Conservation (phyloP, 2,113 vertebrate species). For the Sturnus vulgaris region DNA sequence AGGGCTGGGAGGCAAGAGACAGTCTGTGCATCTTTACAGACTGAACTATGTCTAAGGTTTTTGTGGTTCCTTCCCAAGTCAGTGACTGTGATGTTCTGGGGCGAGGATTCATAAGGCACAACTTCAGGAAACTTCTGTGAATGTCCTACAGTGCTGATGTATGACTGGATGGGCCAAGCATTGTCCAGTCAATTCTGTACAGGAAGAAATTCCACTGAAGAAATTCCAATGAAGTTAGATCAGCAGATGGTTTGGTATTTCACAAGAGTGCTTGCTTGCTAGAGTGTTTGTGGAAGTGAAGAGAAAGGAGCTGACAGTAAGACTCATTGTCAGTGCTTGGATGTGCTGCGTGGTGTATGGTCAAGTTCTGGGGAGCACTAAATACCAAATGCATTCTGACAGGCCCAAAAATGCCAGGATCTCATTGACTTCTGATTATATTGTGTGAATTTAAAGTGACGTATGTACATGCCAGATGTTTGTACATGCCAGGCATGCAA, state of each 20-base stretch:
- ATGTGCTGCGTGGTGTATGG: neutral
- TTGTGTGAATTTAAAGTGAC: neutral
- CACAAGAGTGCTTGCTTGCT: neutral
- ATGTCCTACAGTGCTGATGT: neutral
- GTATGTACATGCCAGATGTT: neutral
- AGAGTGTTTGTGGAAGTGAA: neutral
- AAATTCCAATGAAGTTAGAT: neutral
- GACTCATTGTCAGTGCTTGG: neutral
- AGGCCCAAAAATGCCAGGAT: neutral
- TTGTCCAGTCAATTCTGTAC: neutral
- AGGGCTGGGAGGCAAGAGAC: neutral
- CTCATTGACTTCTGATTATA: neutral
- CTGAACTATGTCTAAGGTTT: neutral
- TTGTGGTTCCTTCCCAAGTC: neutral
- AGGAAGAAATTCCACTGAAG: neutral
- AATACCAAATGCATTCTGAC: neutral
- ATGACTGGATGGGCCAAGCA: rapidly evolving
- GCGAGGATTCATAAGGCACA: neutral
- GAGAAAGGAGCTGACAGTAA: neutral
- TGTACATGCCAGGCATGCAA: neutral
- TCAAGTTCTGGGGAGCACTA: neutral
- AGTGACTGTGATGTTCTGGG: neutral
- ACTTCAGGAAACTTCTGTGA: neutral
- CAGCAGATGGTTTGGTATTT: neutral
- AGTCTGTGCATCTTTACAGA: neutral